Percentiles rank a stretch among this genome's conserved stretches.
These are phyloP conservation scores for Sturnus vulgaris DNA, from an alignment of 2,113 vertebrate species.

Conservation along the genomic window DNA sequence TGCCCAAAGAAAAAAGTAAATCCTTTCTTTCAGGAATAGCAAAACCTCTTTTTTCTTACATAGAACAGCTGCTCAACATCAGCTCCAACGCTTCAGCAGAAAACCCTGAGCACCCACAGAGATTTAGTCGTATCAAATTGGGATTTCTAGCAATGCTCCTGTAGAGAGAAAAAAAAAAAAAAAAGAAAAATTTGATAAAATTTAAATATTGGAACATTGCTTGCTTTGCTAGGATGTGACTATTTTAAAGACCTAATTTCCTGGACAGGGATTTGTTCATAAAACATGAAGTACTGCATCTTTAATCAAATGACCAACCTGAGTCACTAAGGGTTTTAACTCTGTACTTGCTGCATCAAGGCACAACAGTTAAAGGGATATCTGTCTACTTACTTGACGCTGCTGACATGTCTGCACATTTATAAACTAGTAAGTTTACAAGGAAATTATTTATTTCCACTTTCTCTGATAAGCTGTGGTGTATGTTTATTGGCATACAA, in stretches of 20 bases:
- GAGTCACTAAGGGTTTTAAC: neutral
- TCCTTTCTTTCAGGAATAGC: neutral
- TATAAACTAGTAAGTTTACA: neutral
- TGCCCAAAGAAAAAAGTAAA: neutral
- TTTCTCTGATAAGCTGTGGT: neutral
- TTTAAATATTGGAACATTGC: neutral
- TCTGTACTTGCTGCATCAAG: neutral
- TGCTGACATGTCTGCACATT: neutral
- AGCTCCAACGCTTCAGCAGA: constrained; percentile 73
- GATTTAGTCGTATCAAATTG: constrained; percentile 80
- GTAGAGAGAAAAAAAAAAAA: neutral
- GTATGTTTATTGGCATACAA: no score
- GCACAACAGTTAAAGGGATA: neutral
- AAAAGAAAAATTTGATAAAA: neutral
- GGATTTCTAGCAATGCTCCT: constrained; percentile 82
- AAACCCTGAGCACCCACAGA: constrained; percentile 86
- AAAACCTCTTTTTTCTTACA: constrained; percentile 66
- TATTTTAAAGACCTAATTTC: neutral
- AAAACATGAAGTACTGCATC: neutral
- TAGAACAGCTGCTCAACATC: constrained; percentile 77
- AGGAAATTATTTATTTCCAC: neutral
- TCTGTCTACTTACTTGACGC: neutral
- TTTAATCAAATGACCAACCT: neutral
- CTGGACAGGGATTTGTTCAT: neutral
- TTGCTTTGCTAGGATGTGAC: neutral